Evolutionary conservation across 1,140 invertebrate species (phyloP).

Genomic region (Halictus rubicundus): DNA sequence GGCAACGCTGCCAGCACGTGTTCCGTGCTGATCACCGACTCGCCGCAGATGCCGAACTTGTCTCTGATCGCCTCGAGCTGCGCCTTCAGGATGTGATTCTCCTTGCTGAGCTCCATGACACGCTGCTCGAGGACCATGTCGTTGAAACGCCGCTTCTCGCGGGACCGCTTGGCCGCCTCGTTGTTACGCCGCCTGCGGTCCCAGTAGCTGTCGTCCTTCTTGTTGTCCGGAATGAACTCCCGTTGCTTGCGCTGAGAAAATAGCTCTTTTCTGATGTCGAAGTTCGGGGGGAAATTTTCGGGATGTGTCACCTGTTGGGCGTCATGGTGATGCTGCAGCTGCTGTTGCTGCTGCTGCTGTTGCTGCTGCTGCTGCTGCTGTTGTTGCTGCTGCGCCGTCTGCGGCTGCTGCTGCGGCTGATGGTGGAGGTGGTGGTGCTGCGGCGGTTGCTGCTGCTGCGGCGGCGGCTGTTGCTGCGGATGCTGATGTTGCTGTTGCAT

Average conservation of each 20-base stretch:
- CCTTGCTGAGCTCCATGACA: constrained; percentile 96
- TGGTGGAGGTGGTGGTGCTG: constrained; percentile 66
- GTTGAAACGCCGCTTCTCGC: constrained; percentile 97
- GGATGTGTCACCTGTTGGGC: constrained; percentile 65
- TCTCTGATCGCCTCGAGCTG: constrained; percentile 96
- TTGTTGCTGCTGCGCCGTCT: constrained; percentile 59
- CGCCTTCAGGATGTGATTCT: constrained; percentile 95
- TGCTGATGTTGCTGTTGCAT: constrained; percentile 59
- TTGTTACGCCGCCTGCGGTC: constrained; percentile 96
- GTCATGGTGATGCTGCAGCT: constrained; percentile 64
- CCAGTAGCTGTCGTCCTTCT: constrained; percentile 99
- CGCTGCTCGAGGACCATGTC: constrained; percentile 97
- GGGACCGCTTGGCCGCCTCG: constrained; percentile 95
- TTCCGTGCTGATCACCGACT: constrained; percentile 91
- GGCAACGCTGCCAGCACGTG: constrained; percentile 92
- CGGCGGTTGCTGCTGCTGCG: constrained; percentile 41
- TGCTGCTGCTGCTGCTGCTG: constrained; percentile 66
- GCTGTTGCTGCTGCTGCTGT: constrained; percentile 65
- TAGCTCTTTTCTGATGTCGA: constrained; percentile 87
- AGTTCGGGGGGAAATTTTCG: constrained; percentile 73
- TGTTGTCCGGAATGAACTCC: constrained; percentile 97
- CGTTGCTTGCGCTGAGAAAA: constrained; percentile 95
- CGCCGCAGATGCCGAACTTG: constrained; percentile 94
- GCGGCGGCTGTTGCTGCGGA: constrained; percentile 59
- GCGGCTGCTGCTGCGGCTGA: constrained; percentile 59